Evolutionary conservation across 2,113 vertebrate species (phyloP).

Genomic region (Lagopus muta): DNA sequence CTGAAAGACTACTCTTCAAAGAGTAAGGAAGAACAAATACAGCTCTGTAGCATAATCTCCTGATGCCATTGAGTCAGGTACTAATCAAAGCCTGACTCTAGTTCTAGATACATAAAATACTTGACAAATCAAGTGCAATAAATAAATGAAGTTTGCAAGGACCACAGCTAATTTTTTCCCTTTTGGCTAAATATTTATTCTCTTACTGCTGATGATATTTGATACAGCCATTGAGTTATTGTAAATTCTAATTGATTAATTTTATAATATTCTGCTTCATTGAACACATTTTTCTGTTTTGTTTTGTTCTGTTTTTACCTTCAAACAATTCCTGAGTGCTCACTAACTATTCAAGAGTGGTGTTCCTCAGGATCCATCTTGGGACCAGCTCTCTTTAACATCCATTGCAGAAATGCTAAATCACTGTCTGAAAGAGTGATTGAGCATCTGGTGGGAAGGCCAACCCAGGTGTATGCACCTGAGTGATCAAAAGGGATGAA

Average conservation of each 20-base stretch:
- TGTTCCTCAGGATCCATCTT: not conserved
- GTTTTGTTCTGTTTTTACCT: not conserved
- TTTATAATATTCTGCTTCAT: not conserved
- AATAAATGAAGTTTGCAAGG: not conserved
- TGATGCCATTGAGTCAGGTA: not conserved
- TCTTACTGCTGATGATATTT: conserved; percentile 2
- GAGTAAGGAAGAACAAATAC: not conserved
- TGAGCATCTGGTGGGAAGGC: no score
- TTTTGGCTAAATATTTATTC: conserved; percentile 29
- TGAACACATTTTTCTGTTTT: not conserved
- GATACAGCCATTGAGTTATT: not conserved
- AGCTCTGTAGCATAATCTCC: not conserved
- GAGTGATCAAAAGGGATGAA: no score
- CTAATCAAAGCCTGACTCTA: not conserved
- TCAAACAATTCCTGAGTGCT: not conserved
- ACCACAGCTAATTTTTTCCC: not conserved
- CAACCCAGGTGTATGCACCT: no score
- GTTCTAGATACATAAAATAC: not conserved
- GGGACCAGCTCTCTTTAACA: no score
- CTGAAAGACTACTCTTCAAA: not conserved
- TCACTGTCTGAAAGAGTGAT: no score
- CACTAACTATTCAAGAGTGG: not conserved
- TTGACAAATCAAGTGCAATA: conserved; percentile 11
- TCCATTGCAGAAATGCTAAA: no score
- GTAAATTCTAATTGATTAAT: not conserved